Percentiles rank a stretch among this genome's conserved stretches.
These are phyloP conservation scores for Campoplex nolae DNA, from an alignment of 2,888 invertebrate species.

Conservation along the genomic window DNA sequence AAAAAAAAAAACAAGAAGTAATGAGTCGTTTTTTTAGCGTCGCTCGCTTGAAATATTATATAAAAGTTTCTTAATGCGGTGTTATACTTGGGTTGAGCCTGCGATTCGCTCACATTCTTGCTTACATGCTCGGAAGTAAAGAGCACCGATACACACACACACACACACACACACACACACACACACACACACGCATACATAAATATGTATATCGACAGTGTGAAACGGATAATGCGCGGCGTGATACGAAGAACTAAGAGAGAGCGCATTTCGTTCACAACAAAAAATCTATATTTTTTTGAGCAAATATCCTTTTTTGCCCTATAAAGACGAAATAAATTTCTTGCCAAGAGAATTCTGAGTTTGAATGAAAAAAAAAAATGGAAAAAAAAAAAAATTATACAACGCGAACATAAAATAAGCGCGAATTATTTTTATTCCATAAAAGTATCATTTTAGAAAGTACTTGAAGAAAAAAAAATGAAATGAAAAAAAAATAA, in stretches of 20 bases:
- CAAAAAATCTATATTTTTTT: neutral
- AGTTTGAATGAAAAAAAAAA: neutral
- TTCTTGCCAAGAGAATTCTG: neutral
- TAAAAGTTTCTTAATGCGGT: slow-evolving; percentile 75
- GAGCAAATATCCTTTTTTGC: neutral
- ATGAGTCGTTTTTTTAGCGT: slow-evolving; percentile 64
- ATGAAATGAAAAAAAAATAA: neutral
- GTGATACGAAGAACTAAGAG: slow-evolving; percentile 65
- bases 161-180: slow-evolving; percentile 13
- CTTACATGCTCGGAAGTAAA: slow-evolving; percentile 76
- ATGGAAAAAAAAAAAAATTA: neutral
- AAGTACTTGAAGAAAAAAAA: neutral
- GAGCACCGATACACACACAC: slow-evolving; percentile 43
- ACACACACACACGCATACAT: neutral
- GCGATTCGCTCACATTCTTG: slow-evolving; percentile 56
- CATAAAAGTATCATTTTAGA: neutral
- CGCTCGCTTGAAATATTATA: slow-evolving; percentile 72
- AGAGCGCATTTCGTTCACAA: slow-evolving; percentile 62
- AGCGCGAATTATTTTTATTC: neutral
- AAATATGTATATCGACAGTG: slow-evolving; percentile 43
- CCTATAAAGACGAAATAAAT: neutral
- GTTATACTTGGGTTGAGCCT: slow-evolving; percentile 29
- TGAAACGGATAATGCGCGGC: slow-evolving; percentile 17
- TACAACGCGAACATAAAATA: neutral
- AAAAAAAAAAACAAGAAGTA: neutral